Evolutionary conservation across 2,888 invertebrate genomes (phyloP).

Genomic region (Neoscelio sp.): DNA sequence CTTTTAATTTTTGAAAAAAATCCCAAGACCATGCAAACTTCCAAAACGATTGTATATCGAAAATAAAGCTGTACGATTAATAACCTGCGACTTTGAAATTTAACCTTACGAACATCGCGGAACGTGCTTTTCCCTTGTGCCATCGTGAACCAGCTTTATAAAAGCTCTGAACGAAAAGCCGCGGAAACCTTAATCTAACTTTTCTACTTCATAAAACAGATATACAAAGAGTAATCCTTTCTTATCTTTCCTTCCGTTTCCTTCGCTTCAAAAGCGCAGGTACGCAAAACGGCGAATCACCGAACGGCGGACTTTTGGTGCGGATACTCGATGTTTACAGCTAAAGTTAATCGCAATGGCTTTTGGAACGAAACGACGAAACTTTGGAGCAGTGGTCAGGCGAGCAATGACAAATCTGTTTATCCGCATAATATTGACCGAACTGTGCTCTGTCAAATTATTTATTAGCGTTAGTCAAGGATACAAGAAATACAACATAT

Average conservation of each 20-base stretch:
- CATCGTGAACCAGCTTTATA: background rate
- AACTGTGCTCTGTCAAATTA: constrained; percentile 44
- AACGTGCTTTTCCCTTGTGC: background rate
- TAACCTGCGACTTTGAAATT: constrained; percentile 21
- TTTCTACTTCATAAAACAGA: constrained; percentile 39
- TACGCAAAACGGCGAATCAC: no score
- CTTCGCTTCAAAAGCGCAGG: background rate
- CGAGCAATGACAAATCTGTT: constrained; percentile 75
- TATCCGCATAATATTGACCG: constrained; percentile 72
- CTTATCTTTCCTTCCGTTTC: constrained; percentile 18
- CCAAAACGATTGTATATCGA: constrained; percentile 37
- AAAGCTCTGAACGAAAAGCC: background rate
- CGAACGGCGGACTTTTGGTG: constrained; percentile 22
- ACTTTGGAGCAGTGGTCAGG: constrained; percentile 22
- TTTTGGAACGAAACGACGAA: constrained; percentile 16
- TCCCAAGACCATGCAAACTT: constrained; percentile 30
- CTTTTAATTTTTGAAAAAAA: constrained; percentile 21
- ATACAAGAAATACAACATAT: constrained; percentile 16
- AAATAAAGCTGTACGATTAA: constrained; percentile 45
- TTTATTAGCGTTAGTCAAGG: constrained; percentile 68
- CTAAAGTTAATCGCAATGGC: constrained; percentile 65
- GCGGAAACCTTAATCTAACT: constrained; percentile 41
- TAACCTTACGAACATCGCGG: background rate
- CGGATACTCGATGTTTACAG: constrained; percentile 55
- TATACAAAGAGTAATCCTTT: constrained; percentile 24